Conservation (phyloP, 2,888 invertebrate species). For the Pseudococcus longispinus region DNA sequence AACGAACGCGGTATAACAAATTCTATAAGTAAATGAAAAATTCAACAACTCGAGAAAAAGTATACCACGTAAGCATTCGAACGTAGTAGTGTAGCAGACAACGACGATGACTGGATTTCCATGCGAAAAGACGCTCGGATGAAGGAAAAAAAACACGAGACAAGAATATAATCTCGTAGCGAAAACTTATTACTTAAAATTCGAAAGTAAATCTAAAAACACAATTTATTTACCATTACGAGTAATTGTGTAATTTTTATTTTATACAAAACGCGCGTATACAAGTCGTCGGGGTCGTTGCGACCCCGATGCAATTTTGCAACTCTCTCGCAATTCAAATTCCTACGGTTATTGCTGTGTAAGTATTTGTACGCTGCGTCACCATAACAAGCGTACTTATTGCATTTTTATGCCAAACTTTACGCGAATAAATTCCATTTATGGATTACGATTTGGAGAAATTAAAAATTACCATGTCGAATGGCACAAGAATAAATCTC, state of each 20-base stretch:
- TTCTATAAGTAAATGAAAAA: not conserved
- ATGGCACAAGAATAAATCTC: not conserved
- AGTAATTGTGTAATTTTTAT: constrained; percentile 42
- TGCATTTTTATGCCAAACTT: constrained; percentile 32
- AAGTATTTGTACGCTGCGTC: not conserved
- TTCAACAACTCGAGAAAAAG: not conserved
- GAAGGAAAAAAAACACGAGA: not conserved
- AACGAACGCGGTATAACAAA: not conserved
- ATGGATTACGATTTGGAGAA: constrained; percentile 33
- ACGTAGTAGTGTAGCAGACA: not conserved
- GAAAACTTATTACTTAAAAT: constrained; percentile 32
- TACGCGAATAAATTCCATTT: constrained; percentile 30
- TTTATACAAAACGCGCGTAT: constrained; percentile 16
- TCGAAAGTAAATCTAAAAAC: constrained; percentile 37
- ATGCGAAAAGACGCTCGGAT: not conserved
- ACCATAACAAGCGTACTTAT: constrained; percentile 30
- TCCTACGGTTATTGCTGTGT: constrained; percentile 17
- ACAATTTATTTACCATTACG: constrained; percentile 45
- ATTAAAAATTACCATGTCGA: constrained; percentile 28
- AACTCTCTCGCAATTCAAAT: constrained; percentile 28
- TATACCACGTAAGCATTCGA: not conserved
- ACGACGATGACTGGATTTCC: not conserved
- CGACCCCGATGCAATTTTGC: not conserved
- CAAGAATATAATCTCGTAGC: not conserved
- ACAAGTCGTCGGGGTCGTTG: not conserved